Evolutionary conservation across 2,113 vertebrate genomes (phyloP), one percentile per base, ranked within the genome.

Genomic region (Varanus komodoensis): DNA sequence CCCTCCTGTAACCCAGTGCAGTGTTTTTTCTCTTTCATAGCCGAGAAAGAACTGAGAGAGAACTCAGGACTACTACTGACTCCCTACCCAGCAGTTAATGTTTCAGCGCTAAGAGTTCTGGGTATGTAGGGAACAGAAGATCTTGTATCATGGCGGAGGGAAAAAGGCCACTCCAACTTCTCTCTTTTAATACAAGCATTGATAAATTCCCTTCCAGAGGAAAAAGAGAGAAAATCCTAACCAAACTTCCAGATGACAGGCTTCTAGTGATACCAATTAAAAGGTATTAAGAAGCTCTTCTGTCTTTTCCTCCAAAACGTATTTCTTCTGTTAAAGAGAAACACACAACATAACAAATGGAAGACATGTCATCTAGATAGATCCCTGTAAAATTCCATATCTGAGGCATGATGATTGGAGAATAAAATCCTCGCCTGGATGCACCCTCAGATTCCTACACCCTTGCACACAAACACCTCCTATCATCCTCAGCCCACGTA

Each of bases 51-150:
- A 44, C 38, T 44, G 38, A 0, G 23, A 73, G 7, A 88, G 57
- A 86, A 3, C n/a, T 25, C 6, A n/a, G 75, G 67, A n/a, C 21
- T 61, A 11, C 34, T 50, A 11, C 34, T 50, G 48, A 12, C 67
- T 73, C 50, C 27, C 12, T 23, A 1, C 5, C 29, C 14, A 81
- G 0, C 0, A 44, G 15, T 27, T 74, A 5, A 15, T 34, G n/a
- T 54, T 79, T 69, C 7, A 84, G 68, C 50, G n/a, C 75, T 64
- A 17, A 34, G 17, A 84, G 5, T 75, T 77, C 73, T 38, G 32
- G 52, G 25, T 2, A 44, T 32, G 32, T 17, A 69, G 5, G 29
- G 32, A 25, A 8, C 44, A 8, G 68, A 57, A 77, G n/a, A 3
- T 29, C 87, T 82, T 89, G 12, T 57, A 38, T 73, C 0, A 3